Percentiles rank a stretch among this genome's conserved stretches.
phyloP scores from a whole-genome alignment of 2,797 vertebrate species.

The Xenentodon cancila region DNA sequence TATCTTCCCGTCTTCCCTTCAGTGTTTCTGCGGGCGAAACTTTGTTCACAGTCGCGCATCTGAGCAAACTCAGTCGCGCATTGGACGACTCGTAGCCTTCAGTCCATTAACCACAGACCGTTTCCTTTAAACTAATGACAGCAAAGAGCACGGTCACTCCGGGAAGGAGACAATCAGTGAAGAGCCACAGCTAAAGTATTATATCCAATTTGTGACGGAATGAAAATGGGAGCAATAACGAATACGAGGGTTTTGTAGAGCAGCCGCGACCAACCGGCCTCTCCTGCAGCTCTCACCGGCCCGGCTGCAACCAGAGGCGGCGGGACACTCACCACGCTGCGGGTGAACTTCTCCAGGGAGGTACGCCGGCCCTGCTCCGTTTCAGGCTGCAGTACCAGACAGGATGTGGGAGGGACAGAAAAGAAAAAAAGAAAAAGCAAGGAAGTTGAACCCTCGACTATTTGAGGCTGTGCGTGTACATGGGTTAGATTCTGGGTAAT shows the following conservation, averaged over 20 bases:
- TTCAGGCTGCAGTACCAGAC: conserved; percentile 85
- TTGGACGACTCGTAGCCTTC: conserved; percentile 9
- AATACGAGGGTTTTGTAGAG: background rate
- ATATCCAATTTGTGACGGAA: background rate
- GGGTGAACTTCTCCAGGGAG: conserved; percentile 99
- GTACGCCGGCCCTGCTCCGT: conserved; percentile 97
- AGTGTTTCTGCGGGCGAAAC: background rate
- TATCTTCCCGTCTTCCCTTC: background rate
- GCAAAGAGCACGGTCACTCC: conserved; percentile 1
- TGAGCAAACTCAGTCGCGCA: conserved; percentile 24
- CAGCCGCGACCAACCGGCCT: background rate
- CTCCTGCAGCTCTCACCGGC: background rate
- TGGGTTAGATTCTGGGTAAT: background rate
- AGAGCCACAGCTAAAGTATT: background rate
- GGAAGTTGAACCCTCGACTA: conserved; percentile 4
- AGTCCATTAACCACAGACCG: conserved; percentile 19
- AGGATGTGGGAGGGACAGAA: too few species aligned
- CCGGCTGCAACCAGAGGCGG: conserved; percentile 5
- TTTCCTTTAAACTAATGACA: conserved; percentile 4
- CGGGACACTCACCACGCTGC: conserved; percentile 91
- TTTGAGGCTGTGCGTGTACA: background rate
- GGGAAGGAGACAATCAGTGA: conserved; percentile 9
- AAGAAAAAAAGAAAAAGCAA: background rate
- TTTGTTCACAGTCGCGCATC: conserved; percentile 4
- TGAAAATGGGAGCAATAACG: background rate